These are phyloP conservation scores for Procavia capensis DNA, from an alignment of 2,113 vertebrate genomes.

Conservation along the genomic window DNA sequence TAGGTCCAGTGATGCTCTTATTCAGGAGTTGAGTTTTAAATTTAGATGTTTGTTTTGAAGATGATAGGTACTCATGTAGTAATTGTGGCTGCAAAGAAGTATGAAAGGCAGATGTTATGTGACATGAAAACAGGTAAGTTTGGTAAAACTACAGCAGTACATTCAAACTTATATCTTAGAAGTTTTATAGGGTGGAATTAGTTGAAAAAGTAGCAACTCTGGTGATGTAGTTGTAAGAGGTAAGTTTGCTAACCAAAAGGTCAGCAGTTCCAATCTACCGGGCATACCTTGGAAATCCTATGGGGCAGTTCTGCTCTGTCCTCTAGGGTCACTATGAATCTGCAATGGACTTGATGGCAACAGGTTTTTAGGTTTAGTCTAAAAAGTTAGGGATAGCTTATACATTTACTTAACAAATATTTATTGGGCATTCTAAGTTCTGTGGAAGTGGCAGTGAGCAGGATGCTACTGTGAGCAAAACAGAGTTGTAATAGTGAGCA, in stretches of 20 bases:
- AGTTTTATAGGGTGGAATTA: background rate
- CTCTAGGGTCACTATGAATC: too few relatives aligned
- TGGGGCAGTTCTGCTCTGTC: too few relatives aligned
- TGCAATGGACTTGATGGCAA: too few relatives aligned
- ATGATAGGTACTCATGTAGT: background rate
- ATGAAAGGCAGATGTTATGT: background rate
- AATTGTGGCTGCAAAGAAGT: background rate
- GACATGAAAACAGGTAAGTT: background rate
- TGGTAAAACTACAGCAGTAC: background rate
- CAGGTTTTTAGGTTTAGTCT: too few relatives aligned
- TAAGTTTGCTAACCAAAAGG: too few relatives aligned
- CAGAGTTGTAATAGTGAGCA: background rate
- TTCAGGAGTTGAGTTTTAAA: background rate
- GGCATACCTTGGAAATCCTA: too few relatives aligned
- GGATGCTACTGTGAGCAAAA: background rate
- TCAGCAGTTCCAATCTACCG: too few relatives aligned
- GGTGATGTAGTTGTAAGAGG: too few relatives aligned
- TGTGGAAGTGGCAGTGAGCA: background rate
- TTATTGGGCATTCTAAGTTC: background rate
- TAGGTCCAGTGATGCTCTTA: background rate
- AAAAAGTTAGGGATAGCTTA: background rate
- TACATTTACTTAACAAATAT: background rate
- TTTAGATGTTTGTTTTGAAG: conserved; percentile 5
- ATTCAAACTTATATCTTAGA: background rate
- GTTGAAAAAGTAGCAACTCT: conserved; percentile 16